Evolutionary conservation across 2,113 vertebrate species (phyloP), one percentile per base, ranked within the genome.

Genomic region (Pelodiscus sinensis): DNA sequence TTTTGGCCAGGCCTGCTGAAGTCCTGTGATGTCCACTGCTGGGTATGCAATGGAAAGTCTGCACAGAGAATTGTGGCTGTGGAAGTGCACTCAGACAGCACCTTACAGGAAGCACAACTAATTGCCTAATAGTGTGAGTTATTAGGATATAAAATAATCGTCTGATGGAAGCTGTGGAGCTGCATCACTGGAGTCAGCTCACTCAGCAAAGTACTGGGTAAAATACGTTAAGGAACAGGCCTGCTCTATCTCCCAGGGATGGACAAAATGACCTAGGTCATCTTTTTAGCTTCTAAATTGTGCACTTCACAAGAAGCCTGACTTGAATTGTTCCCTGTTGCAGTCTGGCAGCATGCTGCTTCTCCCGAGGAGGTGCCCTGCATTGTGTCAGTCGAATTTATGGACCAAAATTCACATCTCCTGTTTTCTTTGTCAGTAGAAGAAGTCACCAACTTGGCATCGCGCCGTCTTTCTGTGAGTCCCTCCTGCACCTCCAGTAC

Each of bases 401-500:
- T 79, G 94, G 94, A 80, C 68, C 81, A 87, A 96, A 97, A 92
- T 71, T 98, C 94, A 98, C 94, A 58, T 97, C 88, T 85, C 91
- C 44, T 3, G 2, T 98, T 98, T 96, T 98, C 96, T 96, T 95
- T 98, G 98, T 96, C 98, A 99, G 98, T 99, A 99, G 99, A 99
- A 99, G 99, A 99, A 99, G 99, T 99, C 97, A 97, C 99, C 96
- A 99, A 99, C 97, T 97, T 99, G 98, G 98, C 99, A 8, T 99
- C 99, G 6, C 99, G 99, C 38, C 99, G 99, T 54, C 98, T 99
- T 22, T 99, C 99, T 1, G 99, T 99, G 94, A 99, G 99, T 93
- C 99, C 99, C 0, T 99, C 99, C 93, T 99, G 99, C 54, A 98
- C 99, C 62, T 99, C 99, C 95, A 99, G 99, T 38, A 99, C 99